These are phyloP conservation scores for Calliphora vomitoria DNA, from an alignment of 2,888 invertebrate species.

Conservation along the genomic window DNA sequence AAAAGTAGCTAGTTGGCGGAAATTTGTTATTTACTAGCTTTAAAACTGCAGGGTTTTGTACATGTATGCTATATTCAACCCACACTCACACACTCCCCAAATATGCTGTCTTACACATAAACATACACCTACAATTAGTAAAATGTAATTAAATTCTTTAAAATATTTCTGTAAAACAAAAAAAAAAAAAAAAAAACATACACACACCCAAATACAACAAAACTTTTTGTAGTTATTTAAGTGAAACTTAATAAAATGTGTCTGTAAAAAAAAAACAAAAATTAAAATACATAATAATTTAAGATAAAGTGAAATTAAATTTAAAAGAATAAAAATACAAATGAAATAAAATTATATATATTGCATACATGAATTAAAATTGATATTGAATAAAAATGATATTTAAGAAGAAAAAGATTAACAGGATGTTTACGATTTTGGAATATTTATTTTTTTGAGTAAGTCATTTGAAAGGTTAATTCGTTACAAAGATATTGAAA, in stretches of 20 bases:
- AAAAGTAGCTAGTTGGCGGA: no score
- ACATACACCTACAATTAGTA: slow-evolving; percentile 37
- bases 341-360: slow-evolving; percentile 57
- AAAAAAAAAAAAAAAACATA: neutral
- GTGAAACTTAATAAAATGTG: slow-evolving; percentile 42
- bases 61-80: neutral
- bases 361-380: slow-evolving; percentile 69
- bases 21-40: no score
- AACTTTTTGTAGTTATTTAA: slow-evolving; percentile 47
- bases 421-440: neutral
- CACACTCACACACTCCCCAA: neutral
- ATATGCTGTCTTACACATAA: neutral
- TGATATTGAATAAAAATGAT: slow-evolving; percentile 64
- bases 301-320: slow-evolving; percentile 45
- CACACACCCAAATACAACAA: neutral
- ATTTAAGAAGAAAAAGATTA: slow-evolving; percentile 35
- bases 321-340: slow-evolving; percentile 16
- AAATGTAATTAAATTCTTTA: slow-evolving; percentile 63
- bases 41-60: neutral
- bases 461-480: no score
- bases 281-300: slow-evolving; percentile 23
- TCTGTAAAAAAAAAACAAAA: slow-evolving; percentile 33
- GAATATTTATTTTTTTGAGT: neutral
- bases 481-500: no score
- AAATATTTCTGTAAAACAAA: slow-evolving; percentile 3